Evolutionary conservation across 1,140 invertebrate species (phyloP).

Genomic region (Gonatopus flavifemur): DNA sequence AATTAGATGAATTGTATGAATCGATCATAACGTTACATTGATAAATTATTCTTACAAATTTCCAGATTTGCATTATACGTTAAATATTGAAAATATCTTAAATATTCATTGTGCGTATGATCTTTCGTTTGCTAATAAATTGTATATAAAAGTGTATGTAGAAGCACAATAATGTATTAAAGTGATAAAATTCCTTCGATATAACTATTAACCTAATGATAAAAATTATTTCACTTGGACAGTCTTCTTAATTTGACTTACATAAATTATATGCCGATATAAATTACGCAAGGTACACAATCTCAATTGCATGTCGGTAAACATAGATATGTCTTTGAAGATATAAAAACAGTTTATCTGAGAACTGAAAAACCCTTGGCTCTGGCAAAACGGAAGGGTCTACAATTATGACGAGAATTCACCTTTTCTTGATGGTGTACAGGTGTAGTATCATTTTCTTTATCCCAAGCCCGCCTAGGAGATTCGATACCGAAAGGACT

Average conservation of each 20-base stretch:
- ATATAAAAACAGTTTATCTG: constrained; percentile 44
- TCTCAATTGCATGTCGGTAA: constrained; percentile 14
- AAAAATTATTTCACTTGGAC: neutral
- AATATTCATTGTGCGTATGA: too few species aligned
- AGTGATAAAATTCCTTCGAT: too few species aligned
- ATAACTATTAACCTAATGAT: constrained; percentile 2
- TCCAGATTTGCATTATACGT: too few species aligned
- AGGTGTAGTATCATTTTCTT: constrained; percentile 37
- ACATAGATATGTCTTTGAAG: constrained; percentile 7
- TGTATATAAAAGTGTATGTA: too few species aligned
- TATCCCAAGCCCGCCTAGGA: constrained; percentile 52
- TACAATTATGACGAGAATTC: constrained; percentile 19
- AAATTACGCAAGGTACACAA: constrained; percentile 24
- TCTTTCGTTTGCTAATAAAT: too few species aligned
- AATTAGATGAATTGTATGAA: too few species aligned
- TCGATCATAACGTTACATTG: too few species aligned
- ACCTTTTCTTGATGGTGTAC: constrained; percentile 9
- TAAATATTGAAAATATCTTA: too few species aligned
- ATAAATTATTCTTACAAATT: too few species aligned
- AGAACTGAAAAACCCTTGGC: constrained; percentile 41
- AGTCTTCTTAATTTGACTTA: constrained; percentile 1
- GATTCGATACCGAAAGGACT: constrained; percentile 68
- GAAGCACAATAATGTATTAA: too few species aligned
- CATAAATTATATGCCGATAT: constrained; percentile 20
- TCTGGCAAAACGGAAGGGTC: constrained; percentile 40